Percentiles rank a stretch among this genome's conserved stretches.
Conservation (phyloP, 1,140 invertebrate genomes). For the Meteorus sp. region DNA sequence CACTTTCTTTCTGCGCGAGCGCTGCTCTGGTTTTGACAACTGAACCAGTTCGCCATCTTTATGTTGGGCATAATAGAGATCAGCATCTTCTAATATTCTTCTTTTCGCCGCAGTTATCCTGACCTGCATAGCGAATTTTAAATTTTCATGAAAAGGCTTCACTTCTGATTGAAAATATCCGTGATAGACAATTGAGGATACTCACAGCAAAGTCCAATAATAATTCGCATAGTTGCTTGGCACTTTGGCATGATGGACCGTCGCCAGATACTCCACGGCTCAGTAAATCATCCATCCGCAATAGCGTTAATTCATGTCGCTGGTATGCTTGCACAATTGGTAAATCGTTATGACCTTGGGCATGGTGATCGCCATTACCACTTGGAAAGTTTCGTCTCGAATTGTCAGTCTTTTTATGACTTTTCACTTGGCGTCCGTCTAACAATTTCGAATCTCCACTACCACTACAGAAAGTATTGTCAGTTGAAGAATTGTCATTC, state of each 20-base stretch:
- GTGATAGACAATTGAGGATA: not conserved
- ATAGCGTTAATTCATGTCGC: conserved; percentile 75
- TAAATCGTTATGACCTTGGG: conserved; percentile 62
- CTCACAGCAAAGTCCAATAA: conserved; percentile 77
- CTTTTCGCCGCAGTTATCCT: conserved; percentile 77
- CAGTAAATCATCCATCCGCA: conserved; percentile 82
- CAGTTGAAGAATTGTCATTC: conserved; percentile 10
- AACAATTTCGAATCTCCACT: conserved; percentile 38
- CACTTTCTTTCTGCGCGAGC: conserved; percentile 68
- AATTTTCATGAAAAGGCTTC: not conserved
- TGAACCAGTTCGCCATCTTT: conserved; percentile 60
- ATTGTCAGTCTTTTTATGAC: conserved; percentile 44
- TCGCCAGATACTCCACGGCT: conserved; percentile 71
- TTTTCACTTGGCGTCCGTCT: conserved; percentile 49
- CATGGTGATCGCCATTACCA: conserved; percentile 45
- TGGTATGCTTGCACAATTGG: conserved; percentile 80
- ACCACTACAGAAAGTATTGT: no score
- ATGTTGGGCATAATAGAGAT: conserved; percentile 70
- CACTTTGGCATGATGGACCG: conserved; percentile 59
- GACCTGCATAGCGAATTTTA: conserved; percentile 33
- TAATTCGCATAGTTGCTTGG: conserved; percentile 72
- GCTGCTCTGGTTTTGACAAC: conserved; percentile 66
- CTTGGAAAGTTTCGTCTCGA: conserved; percentile 32
- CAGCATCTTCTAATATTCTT: conserved; percentile 77
- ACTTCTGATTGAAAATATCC: no score